Evolutionary conservation across 2,113 vertebrate genomes (phyloP), one percentile per base, ranked within the genome.

Genomic region (Puntigrus tetrazona): DNA sequence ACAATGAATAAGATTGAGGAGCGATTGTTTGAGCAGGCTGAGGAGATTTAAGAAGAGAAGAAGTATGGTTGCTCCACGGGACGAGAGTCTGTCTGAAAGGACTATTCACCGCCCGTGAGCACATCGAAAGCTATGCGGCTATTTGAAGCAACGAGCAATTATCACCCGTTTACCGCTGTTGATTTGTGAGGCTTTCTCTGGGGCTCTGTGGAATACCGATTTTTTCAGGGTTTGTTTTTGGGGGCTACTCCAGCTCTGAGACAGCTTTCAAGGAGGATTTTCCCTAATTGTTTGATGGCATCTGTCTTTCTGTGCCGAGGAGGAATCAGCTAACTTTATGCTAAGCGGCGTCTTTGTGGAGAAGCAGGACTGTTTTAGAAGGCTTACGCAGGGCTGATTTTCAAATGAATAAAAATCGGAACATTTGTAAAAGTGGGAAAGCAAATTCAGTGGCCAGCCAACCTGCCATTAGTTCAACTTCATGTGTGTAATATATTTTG

Each of bases 41-140:
- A 87, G 84, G 45, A 14, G 27, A 38, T 43, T 25, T 3, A 22
- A 73, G 41, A 11, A 76, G 45, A 4, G 81, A 91, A 84, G 84
- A n/a, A n/a, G n/a, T n/a, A 90, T 85, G 82, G 57, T 61, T 22
- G 50, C 36, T 81, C n/a, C 20, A 29, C n/a, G 34, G 74, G 77
- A 75, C 76, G 22, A 7, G 57, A 47, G 20, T 79, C 79, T 27
- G 29, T 43, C 87, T 92, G 90, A 93, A 93, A 90, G 86, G 84
- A 52, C 86, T 88, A 91, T 91, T 94, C 90, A 89, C 82, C 81
- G 85, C 69, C 86, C 41, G 72, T 13, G 34, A 81, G 82, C 86
- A 91, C 87, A 89, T 91, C 87, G n/a, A n/a, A n/a, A 88, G 78
- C 89, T 87, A 65, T 86, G 87, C 91, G 88, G 93, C 93, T 92